These are phyloP conservation scores for Hippocampus abdominalis DNA, from an alignment of 2,113 vertebrate genomes.

Conservation along the genomic window DNA sequence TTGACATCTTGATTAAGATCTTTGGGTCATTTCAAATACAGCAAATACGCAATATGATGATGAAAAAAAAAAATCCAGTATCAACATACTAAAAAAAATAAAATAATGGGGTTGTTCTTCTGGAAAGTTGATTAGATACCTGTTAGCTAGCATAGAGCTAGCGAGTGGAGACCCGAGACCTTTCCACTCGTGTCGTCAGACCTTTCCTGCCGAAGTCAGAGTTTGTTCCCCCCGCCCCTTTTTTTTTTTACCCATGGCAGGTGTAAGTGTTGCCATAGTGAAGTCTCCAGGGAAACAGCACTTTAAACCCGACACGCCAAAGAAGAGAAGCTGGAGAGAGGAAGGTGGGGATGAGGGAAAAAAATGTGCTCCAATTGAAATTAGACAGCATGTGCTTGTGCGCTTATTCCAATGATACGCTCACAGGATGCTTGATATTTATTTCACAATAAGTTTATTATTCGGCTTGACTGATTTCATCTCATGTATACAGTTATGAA, in stretches of 20 bases:
- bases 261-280: slow-evolving; percentile 71
- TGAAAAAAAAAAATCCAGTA: background rate
- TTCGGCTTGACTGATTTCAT: background rate
- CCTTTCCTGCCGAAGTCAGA: slow-evolving; percentile 40
- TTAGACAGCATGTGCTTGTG: slow-evolving; percentile 9
- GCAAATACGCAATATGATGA: background rate
- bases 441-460: background rate
- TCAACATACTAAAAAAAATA: background rate
- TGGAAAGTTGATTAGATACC: background rate
- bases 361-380: slow-evolving; percentile 13
- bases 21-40: too few species aligned
- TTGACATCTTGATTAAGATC: too few species aligned
- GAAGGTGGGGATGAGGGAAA: background rate
- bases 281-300: slow-evolving; percentile 69
- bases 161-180: background rate
- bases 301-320: slow-evolving; percentile 33
- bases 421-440: background rate
- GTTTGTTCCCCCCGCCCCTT: slow-evolving; percentile 4
- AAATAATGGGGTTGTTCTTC: too few species aligned
- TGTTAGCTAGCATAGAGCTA: too few species aligned
- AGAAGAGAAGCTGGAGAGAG: background rate
- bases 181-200: background rate
- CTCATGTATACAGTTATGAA: too few species aligned
- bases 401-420: background rate
- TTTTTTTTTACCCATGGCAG: slow-evolving; percentile 47